Base-by-base conservation (phyloP, 1,140 invertebrate species). In the Maniola jurtina region DNA sequence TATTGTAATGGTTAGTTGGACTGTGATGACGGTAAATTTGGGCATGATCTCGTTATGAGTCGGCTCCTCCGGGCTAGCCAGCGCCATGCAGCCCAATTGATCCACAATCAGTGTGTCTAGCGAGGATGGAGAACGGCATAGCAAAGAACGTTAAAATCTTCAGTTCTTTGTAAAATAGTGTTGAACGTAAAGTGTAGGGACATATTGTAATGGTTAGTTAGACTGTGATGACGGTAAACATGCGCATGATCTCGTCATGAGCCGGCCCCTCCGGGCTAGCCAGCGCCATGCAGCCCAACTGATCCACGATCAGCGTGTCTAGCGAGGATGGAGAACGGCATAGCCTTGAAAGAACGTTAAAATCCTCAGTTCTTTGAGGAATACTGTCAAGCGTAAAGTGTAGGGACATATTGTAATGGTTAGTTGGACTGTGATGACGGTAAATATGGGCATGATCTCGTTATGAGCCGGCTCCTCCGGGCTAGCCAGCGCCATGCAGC, bases 381-480 rank as follows among this genome's bases (percentile, higher is more conserved):
- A 5, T 36, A 5, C n/a, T n/a, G n/a, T n/a, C n/a, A n/a, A n/a
- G n/a, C n/a, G n/a, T n/a, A n/a, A n/a, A n/a, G n/a, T n/a, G n/a
- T n/a, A n/a, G n/a, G n/a, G n/a, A n/a, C n/a, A n/a, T n/a, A n/a
- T n/a, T n/a, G n/a, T n/a, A n/a, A n/a, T n/a, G n/a, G n/a, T n/a
- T n/a, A n/a, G n/a, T n/a, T n/a, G n/a, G n/a, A 99, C 94, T 0
- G 98, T 98, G 59, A 99, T 98, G 77, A 96, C 95, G 0, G 96
- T 98, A 91, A 99, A 99, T 96, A 99, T 98, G 77, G 97, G 95
- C 97, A 99, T 98, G 38, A 99, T 97, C 82, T 98, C 97, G 72
- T 98, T 97, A 80, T 98, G 97, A 11, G 99, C 95, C 48, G 95
- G 92, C 10, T 93, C 92, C 61, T 97, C 95, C 72, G 96, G 96